Base-by-base conservation (phyloP, 2,797 vertebrate species). In the Spinibarbus caldwelli region DNA sequence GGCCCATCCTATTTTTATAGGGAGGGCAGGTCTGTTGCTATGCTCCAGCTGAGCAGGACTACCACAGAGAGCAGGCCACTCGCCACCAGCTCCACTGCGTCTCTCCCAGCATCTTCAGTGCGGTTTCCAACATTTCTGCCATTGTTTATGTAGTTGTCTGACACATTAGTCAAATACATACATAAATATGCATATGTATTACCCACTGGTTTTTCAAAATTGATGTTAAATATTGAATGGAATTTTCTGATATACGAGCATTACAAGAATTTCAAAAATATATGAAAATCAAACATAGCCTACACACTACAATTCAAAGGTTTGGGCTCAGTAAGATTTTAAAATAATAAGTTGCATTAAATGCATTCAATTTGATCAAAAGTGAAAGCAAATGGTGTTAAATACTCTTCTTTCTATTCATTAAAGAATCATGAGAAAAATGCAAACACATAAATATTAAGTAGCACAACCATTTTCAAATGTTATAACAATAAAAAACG, bases 1-100 rank as follows among this genome's bases (percentile, higher is more conserved):
- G 92, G 92, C 93, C 93, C 92, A 91, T 92, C 94, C 95, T 95
- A 95, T 95, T 95, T 95, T 95, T 95, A 95, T 93, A 93, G 91
- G 89, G 90, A 88, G 92, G 92, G 93, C 90, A 93, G 90, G 92
- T 94, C 93, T 95, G 95, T 95, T 95, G 94, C 95, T 95, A 95
- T 93, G 94, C 94, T 94, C 90, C 92, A 90, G 89, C 43, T 86
- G 89, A 93, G 93, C 93, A 93, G 90, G 81, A 88, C 83, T 86
- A 77, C 85, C 66, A 47, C 84, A 73, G 78, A 80, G 86, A 84
- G 83, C 85, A 81, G 83, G 81, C 82, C 87, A 86, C 82, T 87
- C 54, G 62, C 82, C 84, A 83, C 82, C 83, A 80, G 75, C 70
- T 31, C 85, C 75, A 36, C 73, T 70, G 78, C 79, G 59, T 29